phyloP scores from a whole-genome alignment of 2,113 vertebrate species.

The Zootoca vivipara region DNA sequence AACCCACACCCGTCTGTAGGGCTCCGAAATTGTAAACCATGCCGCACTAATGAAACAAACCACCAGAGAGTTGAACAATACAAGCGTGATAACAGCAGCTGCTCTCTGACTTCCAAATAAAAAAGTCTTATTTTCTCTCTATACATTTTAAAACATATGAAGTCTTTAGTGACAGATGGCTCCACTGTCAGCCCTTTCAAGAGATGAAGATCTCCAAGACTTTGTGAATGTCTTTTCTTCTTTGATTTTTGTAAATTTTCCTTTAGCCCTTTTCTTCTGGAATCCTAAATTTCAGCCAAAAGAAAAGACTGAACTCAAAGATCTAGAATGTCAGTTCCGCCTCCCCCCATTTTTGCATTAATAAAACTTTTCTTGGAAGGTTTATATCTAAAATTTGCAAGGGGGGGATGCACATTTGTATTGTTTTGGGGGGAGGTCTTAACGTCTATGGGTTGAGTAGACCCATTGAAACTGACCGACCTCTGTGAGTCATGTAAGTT shows the following conservation, averaged over 20 bases:
- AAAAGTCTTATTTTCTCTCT: background rate
- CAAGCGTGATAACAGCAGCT: background rate
- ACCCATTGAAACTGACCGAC: too few relatives aligned
- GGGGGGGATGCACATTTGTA: background rate
- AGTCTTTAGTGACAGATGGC: background rate
- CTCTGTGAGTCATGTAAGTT: too few relatives aligned
- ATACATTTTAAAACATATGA: background rate
- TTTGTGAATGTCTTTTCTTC: background rate
- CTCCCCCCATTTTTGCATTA: too few relatives aligned
- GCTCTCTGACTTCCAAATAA: background rate
- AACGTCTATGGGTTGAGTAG: background rate
- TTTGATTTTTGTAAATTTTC: background rate
- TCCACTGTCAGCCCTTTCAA: background rate
- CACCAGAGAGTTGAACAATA: background rate
- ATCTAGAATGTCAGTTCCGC: background rate
- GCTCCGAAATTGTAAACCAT: too few relatives aligned
- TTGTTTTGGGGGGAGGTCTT: background rate
- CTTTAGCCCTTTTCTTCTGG: background rate
- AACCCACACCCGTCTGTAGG: too few relatives aligned
- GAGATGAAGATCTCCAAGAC: background rate
- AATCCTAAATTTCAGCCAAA: background rate
- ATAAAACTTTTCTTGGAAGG: background rate
- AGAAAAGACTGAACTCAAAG: background rate
- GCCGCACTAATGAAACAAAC: too few relatives aligned
- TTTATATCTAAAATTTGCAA: background rate